Evolutionary conservation across 2,797 vertebrate species (phyloP).

Genomic region (Hemitrygon akajei): DNA sequence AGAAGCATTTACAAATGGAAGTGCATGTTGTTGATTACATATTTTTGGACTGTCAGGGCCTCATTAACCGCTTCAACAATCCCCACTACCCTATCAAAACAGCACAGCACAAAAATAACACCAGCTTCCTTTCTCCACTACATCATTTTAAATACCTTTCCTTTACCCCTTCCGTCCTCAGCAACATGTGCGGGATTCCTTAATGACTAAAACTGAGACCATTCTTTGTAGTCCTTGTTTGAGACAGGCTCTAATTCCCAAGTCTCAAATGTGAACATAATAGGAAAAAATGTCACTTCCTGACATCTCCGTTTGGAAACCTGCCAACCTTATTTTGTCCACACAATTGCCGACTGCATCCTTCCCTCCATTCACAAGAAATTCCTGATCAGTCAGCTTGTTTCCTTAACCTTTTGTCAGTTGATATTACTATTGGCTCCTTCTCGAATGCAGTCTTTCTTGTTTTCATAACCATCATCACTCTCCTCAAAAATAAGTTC

Average conservation of each 20-base stretch:
- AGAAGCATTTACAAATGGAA: too few species aligned
- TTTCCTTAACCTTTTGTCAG: background rate
- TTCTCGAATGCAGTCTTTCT: background rate
- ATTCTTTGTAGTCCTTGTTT: background rate
- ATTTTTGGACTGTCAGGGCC: background rate
- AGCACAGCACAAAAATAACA: background rate
- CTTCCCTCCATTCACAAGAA: background rate
- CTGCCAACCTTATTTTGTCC: background rate
- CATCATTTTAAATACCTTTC: background rate
- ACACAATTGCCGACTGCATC: background rate
- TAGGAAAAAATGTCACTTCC: background rate
- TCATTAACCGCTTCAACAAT: background rate
- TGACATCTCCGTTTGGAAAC: background rate
- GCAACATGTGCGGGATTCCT: background rate
- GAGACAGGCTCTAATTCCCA: background rate
- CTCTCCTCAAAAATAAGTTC: background rate
- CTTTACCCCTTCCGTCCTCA: background rate
- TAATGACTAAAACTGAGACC: background rate
- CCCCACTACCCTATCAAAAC: background rate
- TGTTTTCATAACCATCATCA: background rate
- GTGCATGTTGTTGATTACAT: too few species aligned
- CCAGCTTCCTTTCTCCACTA: background rate
- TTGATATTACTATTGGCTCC: background rate
- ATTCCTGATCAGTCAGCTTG: background rate
- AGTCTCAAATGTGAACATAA: background rate